These are phyloP conservation scores for Zaprionus inermis DNA, from an alignment of 1,140 invertebrate genomes.

Conservation along the genomic window DNA sequence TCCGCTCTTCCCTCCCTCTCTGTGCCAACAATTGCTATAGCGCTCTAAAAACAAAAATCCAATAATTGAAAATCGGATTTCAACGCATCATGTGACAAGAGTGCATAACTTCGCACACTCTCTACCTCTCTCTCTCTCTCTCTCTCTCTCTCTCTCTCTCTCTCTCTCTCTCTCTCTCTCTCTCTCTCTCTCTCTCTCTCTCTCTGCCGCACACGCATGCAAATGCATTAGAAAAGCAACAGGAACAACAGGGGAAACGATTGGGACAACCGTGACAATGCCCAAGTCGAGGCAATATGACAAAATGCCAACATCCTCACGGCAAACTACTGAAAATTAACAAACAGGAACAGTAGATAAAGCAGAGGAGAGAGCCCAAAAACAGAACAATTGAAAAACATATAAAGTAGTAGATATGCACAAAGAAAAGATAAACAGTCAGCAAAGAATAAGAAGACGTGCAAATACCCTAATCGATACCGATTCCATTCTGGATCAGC, in stretches of 20 bases:
- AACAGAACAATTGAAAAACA: constrained; percentile 13
- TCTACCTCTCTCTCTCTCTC: neutral
- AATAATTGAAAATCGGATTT: constrained; percentile 70
- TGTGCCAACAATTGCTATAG: constrained; percentile 24
- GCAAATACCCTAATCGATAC: neutral
- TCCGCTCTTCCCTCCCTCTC: neutral
- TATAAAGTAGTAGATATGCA: no score
- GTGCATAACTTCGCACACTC: constrained; percentile 37
- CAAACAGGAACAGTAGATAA: constrained; percentile 2
- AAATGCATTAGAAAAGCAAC: constrained; percentile 23
- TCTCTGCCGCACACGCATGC: neutral
- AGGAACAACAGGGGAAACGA: constrained; percentile 14
- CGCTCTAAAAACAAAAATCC: constrained; percentile 58
- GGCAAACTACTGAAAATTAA: constrained; percentile 59
- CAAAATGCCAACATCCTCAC: constrained; percentile 49
- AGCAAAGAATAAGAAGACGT: neutral
- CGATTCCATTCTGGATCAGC: neutral
- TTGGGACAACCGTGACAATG: constrained; percentile 24
- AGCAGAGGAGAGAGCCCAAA: neutral
- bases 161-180: neutral
- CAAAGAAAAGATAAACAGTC: neutral
- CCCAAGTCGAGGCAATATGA: constrained; percentile 27
- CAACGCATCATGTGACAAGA: constrained; percentile 44
- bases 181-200: neutral
- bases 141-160: neutral